A percentile compares a stretch with the other conserved stretches of the same genome.
These are phyloP conservation scores for Macaria notata DNA, from an alignment of 2,888 invertebrate genomes.

Conservation along the genomic window DNA sequence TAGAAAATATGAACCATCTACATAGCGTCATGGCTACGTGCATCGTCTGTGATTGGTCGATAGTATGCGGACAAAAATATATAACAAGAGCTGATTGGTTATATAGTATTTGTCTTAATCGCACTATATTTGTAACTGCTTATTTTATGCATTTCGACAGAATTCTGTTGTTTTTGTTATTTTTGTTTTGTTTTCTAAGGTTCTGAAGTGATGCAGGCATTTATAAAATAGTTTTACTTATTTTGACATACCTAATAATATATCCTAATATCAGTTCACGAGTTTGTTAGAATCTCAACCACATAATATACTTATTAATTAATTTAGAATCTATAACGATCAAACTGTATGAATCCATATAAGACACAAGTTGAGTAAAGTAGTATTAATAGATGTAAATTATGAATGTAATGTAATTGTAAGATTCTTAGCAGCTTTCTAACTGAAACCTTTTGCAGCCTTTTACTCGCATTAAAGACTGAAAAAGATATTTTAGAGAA, in stretches of 20 bases:
- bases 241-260: neutral
- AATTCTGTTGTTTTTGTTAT: conserved; percentile 31
- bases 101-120: too few relatives aligned
- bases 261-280: neutral
- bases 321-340: neutral
- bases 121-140: conserved; percentile 7
- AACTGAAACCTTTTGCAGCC: conserved; percentile 20
- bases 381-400: conserved; percentile 18
- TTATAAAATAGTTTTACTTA: conserved; percentile 29
- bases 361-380: neutral
- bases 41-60: too few relatives aligned
- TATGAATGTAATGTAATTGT: neutral
- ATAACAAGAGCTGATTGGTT: too few relatives aligned
- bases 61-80: too few relatives aligned
- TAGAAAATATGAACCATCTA: too few relatives aligned
- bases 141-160: conserved; percentile 16
- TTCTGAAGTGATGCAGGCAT: conserved; percentile 52
- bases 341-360: neutral
- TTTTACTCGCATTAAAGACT: conserved; percentile 50
- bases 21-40: too few relatives aligned
- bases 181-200: conserved; percentile 46
- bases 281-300: conserved; percentile 13
- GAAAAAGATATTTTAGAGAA: conserved; percentile 38
- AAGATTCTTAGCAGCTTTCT: neutral
- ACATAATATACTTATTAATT: neutral